Base-by-base conservation (phyloP, 2,888 invertebrate genomes). In the Dolomedes plantarius region DNA sequence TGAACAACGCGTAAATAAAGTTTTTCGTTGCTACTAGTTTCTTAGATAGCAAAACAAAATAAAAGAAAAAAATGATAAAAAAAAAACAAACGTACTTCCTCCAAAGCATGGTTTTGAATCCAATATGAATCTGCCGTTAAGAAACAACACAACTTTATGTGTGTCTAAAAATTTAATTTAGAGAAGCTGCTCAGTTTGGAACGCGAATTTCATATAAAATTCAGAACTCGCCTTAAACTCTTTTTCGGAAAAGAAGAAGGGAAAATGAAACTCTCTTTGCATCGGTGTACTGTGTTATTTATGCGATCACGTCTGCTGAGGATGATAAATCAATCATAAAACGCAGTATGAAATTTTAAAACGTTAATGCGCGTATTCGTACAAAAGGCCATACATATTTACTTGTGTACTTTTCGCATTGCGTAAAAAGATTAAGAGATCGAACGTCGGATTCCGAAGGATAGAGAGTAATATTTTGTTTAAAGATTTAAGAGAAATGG, bases 121-220 rank as follows among this genome's bases (percentile, higher is more conserved):
- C 36, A 23, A 67, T 67, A 67, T 31, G 36, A 32, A 32, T 36
- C 23, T 23, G 32, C 1, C 23, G 32, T 19, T 19, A 13, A 67
- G 11, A 16, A 31, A 28, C n/a, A 67, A 67, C 6, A 56, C 5
- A 23, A 36, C 6, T 23, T 6, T 9, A 13, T 31, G 19, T 19
- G 67, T 9, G n/a, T 67, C 19, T 23, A 5, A 36, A 67, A 67
- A 67, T 67, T 67, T 67, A 67, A 32, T 67, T 67, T 67, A 31
- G 11, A 23, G 67, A 67, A 32, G 5, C 5, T 67, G 7, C 67
- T 32, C n/a, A 1, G 67, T 36, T 32, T 16, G 19, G 67, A 29
- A 67, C 32, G 19, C 6, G n/a, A 67, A 67, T 32, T 67, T 67
- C 67, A 67, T 32, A 6, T 36, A 32, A 19, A 67, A 67, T 67